These are phyloP conservation scores for Pinctada fucata DNA, from an alignment of 2,888 invertebrate species.

Conservation along the genomic window DNA sequence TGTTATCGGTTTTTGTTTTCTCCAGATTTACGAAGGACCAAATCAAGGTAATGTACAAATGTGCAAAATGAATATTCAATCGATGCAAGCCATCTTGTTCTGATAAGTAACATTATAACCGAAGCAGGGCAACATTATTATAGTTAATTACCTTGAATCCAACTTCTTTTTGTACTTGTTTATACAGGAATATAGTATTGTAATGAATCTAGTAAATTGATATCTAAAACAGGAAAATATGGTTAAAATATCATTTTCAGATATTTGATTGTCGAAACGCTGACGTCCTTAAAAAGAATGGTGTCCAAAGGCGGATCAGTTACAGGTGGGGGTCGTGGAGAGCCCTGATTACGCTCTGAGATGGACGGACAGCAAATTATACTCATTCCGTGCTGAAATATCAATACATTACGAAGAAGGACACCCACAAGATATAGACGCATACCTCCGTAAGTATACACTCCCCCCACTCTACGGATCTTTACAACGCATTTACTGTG, in stretches of 20 bases:
- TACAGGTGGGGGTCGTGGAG: slow-evolving; percentile 25
- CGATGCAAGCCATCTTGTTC: too few relatives aligned
- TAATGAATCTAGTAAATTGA: too few relatives aligned
- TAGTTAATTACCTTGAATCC: too few relatives aligned
- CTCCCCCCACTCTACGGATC: too few relatives aligned
- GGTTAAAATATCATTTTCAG: background rate
- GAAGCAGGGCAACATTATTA: too few relatives aligned
- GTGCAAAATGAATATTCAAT: too few relatives aligned
- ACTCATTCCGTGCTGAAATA: background rate
- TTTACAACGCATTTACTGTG: too few relatives aligned
- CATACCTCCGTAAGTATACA: background rate
- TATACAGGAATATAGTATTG: too few relatives aligned
- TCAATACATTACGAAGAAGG: background rate
- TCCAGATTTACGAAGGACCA: slow-evolving; percentile 2
- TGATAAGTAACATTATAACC: too few relatives aligned
- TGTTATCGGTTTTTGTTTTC: background rate
- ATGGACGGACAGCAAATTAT: slow-evolving; percentile 5
- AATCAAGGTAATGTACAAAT: slow-evolving; percentile 11
- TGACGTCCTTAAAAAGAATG: background rate
- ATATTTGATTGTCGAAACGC: background rate
- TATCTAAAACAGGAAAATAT: too few relatives aligned
- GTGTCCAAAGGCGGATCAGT: slow-evolving; percentile 19
- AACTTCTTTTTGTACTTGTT: too few relatives aligned
- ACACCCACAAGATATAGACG: background rate
- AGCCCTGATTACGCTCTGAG: background rate